Percentiles rank a stretch among this genome's conserved stretches.
Conservation (phyloP, 2,113 vertebrate species). For the Eupsittula cactorum region DNA sequence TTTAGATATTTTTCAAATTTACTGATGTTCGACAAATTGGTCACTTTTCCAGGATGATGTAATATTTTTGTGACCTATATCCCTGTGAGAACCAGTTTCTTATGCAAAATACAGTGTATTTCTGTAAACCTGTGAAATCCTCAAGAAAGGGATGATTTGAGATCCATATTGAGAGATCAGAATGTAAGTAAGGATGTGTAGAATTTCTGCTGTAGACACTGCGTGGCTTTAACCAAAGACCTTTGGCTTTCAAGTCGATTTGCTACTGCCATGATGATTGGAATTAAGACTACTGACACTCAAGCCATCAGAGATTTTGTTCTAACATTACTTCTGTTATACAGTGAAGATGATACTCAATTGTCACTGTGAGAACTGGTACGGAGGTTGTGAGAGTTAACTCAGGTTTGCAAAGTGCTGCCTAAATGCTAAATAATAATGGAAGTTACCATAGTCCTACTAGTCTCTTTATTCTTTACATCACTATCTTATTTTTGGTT, state of each 20-base stretch:
- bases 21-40: not conserved
- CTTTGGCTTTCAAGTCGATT: not conserved
- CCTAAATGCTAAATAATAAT: not conserved
- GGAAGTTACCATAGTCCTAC: not conserved
- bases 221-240: not conserved
- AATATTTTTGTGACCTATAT: not conserved
- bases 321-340: not conserved
- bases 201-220: not conserved
- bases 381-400: not conserved
- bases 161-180: not conserved
- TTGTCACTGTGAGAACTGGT: not conserved
- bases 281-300: not conserved
- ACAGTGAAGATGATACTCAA: not conserved
- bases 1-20: not conserved
- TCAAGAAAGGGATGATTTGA: not conserved
- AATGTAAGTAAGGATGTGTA: not conserved
- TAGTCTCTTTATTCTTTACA: not conserved
- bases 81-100: accelerated
- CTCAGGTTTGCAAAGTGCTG: not conserved
- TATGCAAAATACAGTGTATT: not conserved
- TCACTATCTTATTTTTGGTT: constrained; percentile 48
- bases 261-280: not conserved
- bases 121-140: not conserved
- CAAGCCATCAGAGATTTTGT: not conserved
- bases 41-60: not conserved